Base-by-base conservation (phyloP, 2,797 vertebrate species). In the Rousettus madagascariensis region DNA sequence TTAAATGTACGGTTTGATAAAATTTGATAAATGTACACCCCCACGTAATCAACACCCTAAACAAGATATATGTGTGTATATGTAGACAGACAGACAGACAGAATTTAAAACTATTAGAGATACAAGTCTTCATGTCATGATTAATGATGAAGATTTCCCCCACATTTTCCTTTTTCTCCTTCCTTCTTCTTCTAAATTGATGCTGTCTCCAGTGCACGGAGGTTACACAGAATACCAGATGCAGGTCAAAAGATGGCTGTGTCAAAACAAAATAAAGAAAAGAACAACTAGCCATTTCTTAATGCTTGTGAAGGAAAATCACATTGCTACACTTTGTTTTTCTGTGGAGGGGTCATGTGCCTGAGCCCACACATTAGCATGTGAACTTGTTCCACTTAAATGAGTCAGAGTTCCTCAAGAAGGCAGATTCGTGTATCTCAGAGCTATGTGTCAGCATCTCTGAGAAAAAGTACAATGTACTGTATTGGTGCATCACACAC, bases 321-420 rank as follows among this genome's bases (percentile, higher is more conserved):
- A 95, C 78, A 72, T 71, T 95, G 94, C 86, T 94, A n/a, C 94
- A 83, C 77, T 96, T 95, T 97, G 90, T 96, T 96, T 97, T 96
- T 89, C 94, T 96, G 3, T n/a, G 41, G 63, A 95, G 41, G 59
- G 90, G 86, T 97, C 97, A 96, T 96, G 96, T 96, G 96, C 88
- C 78, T 94, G 78, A 61, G 85, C 97, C 97, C 97, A 97, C 97
- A 91, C 92, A 92, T 91, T 92, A 97, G 86, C 97, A 95, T 96
- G 96, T 97, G 97, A 97, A 89, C 92, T 95, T 90, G 63, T 97
- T 96, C 97, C 96, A 97, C 95, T 88, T 89, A 96, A 96, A 86
- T 96, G 97, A 97, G 92, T 97, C 97, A 97, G 95, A 97, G 78
- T 86, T 89, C 93, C 94, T 96, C 57, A 83, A 91, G 94, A 96